A percentile compares a stretch with the other conserved stretches of the same genome.
Evolutionary conservation across 2,888 invertebrate species (phyloP).

Genomic region (Atherix ibis): DNA sequence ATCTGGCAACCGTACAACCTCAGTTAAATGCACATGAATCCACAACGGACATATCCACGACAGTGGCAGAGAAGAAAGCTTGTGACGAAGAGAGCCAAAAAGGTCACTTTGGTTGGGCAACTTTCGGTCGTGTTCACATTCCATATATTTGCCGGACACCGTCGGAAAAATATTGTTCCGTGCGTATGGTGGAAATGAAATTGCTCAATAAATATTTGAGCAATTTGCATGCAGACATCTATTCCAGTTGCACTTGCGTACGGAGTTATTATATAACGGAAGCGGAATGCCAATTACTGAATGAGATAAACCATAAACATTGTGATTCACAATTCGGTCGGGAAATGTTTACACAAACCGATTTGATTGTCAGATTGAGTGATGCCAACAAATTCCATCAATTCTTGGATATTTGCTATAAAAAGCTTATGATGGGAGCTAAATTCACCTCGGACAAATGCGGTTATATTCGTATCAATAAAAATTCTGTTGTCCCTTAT

Average conservation of each 20-base stretch:
- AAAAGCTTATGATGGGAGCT: slow-evolving; percentile 56
- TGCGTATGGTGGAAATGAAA: slow-evolving; percentile 84
- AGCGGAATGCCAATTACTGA: slow-evolving; percentile 73
- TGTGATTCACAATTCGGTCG: slow-evolving; percentile 82
- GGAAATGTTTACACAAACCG: slow-evolving; percentile 73
- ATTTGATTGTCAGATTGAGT: slow-evolving; percentile 72
- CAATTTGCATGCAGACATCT: slow-evolving; percentile 76
- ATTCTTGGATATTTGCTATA: slow-evolving; percentile 78
- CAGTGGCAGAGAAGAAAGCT: slow-evolving; percentile 26
- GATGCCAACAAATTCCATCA: slow-evolving; percentile 85
- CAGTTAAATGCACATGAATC: no score
- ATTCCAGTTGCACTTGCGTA: slow-evolving; percentile 80
- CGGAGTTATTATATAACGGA: slow-evolving; percentile 87
- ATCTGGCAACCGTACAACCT: no score
- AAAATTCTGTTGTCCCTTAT: slow-evolving; percentile 86
- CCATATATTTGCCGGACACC: slow-evolving; percentile 79
- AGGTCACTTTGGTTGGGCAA: slow-evolving; percentile 82
- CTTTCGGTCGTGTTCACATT: slow-evolving; percentile 69
- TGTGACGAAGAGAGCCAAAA: slow-evolving; percentile 60
- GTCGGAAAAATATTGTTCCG: slow-evolving; percentile 76
- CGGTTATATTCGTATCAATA: slow-evolving; percentile 82
- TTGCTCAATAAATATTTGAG: slow-evolving; percentile 77
- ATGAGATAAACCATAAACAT: slow-evolving; percentile 84
- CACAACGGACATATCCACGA: no score
- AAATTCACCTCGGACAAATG: slow-evolving; percentile 61